Evolutionary conservation across 2,888 invertebrate species (phyloP).

Genomic region (Drosophila neonasuta): DNA sequence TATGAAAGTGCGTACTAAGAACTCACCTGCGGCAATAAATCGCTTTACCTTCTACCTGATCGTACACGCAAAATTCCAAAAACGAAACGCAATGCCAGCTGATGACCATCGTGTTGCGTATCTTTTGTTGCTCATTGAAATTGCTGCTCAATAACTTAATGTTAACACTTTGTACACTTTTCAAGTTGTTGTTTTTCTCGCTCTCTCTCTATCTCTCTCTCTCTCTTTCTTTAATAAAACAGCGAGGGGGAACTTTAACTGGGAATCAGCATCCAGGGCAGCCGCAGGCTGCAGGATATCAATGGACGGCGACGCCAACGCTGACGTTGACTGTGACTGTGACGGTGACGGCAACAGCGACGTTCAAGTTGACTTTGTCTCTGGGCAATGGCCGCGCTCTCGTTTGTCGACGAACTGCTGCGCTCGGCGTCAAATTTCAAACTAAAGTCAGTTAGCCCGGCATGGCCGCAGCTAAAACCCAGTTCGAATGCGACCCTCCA

Average conservation of each 20-base stretch:
- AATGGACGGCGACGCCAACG: conserved; percentile 31
- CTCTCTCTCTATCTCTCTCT: neutral
- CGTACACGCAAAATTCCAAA: conserved; percentile 3
- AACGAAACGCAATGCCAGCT: conserved; percentile 3
- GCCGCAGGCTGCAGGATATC: conserved; percentile 48
- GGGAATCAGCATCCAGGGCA: conserved; percentile 37
- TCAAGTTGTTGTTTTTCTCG: conserved; percentile 2
- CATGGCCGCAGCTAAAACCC: conserved; percentile 55
- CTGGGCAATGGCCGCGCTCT: conserved; percentile 59
- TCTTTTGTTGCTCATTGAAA: conserved; percentile 1
- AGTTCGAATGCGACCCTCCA: conserved; percentile 52
- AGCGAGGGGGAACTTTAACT: conserved; percentile 4
- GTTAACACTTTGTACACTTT: conserved; percentile 34
- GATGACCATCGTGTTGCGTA: conserved; percentile 3
- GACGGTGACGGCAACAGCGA: conserved; percentile 25
- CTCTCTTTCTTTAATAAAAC: neutral
- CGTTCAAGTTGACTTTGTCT: conserved; percentile 17
- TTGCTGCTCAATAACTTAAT: conserved; percentile 5
- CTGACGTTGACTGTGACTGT: conserved; percentile 22
- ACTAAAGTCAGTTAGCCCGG: conserved; percentile 69
- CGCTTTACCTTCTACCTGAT: conserved; percentile 26
- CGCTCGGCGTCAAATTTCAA: conserved; percentile 73
- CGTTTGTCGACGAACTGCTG: conserved; percentile 60
- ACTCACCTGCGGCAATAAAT: conserved; percentile 49
- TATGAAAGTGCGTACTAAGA: conserved; percentile 34